Percentiles rank a stretch among this genome's conserved stretches.
Evolutionary conservation across 2,888 invertebrate species (phyloP).

Genomic region (Rhagonycha fulva): DNA sequence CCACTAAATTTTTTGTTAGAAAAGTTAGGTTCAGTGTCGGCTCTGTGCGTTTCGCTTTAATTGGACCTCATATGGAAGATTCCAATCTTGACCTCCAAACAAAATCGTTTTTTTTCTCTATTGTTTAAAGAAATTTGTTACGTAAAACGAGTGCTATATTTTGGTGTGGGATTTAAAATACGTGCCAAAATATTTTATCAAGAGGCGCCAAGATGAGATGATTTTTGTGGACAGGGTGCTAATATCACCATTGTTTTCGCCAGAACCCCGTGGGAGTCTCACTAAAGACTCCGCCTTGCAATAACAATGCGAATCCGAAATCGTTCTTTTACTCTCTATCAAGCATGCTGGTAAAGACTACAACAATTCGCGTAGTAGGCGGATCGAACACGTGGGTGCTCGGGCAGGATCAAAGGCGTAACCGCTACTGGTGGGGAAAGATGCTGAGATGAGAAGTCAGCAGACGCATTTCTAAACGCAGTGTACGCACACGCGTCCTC

Average conservation of each 20-base stretch:
- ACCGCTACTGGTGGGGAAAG: conserved; percentile 44
- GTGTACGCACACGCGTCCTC: conserved; percentile 49
- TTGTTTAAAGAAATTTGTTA: not conserved
- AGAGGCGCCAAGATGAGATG: conserved; percentile 11
- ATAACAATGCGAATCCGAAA: conserved; percentile 55
- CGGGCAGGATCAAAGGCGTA: conserved; percentile 49
- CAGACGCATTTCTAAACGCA: conserved; percentile 56
- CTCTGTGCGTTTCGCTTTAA: not conserved
- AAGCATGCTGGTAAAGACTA: conserved; percentile 40
- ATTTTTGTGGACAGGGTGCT: conserved; percentile 16
- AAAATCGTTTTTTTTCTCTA: not conserved
- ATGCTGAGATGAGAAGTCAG: conserved; percentile 44
- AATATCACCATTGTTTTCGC: conserved; percentile 46
- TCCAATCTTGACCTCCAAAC: not conserved
- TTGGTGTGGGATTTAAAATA: conserved; percentile 10
- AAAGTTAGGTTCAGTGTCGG: not conserved
- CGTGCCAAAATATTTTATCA: conserved; percentile 21
- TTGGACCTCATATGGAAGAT: not conserved
- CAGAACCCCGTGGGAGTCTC: conserved; percentile 45
- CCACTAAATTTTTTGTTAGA: not conserved
- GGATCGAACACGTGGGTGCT: conserved; percentile 52
- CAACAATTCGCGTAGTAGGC: conserved; percentile 53
- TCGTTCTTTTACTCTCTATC: conserved; percentile 47
- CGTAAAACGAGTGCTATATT: not conserved
- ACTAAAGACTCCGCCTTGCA: conserved; percentile 38